Conservation (phyloP, 1,140 invertebrate species). For the Hypsibius dujardini region DNA sequence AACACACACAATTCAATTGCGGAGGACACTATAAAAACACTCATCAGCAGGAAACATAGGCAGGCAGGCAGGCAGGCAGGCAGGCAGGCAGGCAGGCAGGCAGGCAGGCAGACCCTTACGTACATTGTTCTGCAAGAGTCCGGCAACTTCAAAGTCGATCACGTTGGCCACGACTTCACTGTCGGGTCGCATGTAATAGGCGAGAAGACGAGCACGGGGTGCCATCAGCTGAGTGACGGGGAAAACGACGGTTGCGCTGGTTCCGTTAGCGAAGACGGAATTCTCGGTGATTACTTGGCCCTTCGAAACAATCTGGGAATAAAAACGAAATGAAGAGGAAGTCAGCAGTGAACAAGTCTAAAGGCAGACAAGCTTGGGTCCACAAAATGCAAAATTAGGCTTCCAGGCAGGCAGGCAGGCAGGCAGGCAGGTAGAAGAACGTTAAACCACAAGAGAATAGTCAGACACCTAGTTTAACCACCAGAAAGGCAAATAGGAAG, state of each 20-base stretch:
- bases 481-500: too few species aligned
- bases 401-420: too few species aligned
- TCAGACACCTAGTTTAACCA: too few species aligned
- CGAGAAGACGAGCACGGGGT: slow-evolving; percentile 57
- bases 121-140: slow-evolving; percentile 50
- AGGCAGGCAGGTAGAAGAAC: too few species aligned
- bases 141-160: slow-evolving; percentile 55
- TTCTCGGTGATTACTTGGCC: slow-evolving; percentile 16
- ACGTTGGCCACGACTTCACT: slow-evolving; percentile 67
- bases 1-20: not conserved
- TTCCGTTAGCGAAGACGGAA: not conserved
- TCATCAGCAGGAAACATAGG: slow-evolving; percentile 14
- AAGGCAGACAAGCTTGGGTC: too few species aligned
- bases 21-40: not conserved
- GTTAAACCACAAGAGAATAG: too few species aligned
- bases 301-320: slow-evolving; percentile 22
- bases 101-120: too few species aligned
- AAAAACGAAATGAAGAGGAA: not conserved
- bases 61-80: too few species aligned
- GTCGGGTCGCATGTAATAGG: slow-evolving; percentile 47
- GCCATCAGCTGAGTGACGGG: slow-evolving; percentile 60
- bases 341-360: too few species aligned
- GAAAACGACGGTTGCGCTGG: slow-evolving; percentile 38
- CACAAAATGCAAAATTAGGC: too few species aligned
- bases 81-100: too few species aligned